Conservation (phyloP, 35 echinoderm and acorn worm species). For the Lytechinus variegatus region DNA sequence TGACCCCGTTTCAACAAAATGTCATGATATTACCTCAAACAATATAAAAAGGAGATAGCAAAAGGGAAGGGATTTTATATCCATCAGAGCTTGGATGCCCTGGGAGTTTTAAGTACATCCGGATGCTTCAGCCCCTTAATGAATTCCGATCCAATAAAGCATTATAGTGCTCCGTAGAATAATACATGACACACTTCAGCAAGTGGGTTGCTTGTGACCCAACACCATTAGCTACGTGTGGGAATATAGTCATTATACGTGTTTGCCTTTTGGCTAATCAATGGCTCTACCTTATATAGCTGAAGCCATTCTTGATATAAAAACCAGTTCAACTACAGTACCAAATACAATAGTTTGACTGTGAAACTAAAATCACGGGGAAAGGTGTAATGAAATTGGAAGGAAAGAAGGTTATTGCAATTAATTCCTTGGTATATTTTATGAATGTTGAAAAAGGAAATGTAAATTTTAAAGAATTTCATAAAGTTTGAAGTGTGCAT, state of each 20-base stretch:
- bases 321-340: no score
- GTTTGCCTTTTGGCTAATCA: background rate
- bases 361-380: no score
- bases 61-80: background rate
- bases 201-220: background rate
- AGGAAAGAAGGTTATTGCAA: no score
- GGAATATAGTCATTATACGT: slow-evolving; percentile 35
- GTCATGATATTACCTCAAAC: background rate
- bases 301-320: no score
- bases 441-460: no score
- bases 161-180: background rate
- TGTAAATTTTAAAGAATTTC: no score
- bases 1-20: no score
- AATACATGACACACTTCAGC: slow-evolving; percentile 7
- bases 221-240: slow-evolving; percentile 21
- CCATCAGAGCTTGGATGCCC: background rate
- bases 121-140: background rate
- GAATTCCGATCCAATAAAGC: slow-evolving; percentile 29
- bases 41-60: background rate
- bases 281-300: background rate
- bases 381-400: no score
- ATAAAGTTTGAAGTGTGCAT: no score
- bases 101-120: background rate
- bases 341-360: no score
- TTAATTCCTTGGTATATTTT: no score